phyloP scores from a whole-genome alignment of 2,113 vertebrate genomes.

The Polypterus senegalus region DNA sequence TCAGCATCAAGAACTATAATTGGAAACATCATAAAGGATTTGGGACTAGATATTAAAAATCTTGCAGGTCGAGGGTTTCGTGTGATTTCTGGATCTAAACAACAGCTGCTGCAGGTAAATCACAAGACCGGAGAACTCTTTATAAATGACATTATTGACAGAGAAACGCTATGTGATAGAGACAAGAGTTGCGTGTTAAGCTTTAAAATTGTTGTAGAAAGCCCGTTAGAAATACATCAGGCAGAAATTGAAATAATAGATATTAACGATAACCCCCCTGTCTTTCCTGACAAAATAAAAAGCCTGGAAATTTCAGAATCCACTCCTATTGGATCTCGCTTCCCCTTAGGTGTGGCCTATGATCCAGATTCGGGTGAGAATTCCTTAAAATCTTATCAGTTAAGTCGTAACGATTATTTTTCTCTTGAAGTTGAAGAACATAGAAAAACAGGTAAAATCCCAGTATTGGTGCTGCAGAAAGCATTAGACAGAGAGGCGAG shows the following conservation, averaged over 20 bases:
- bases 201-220: constrained; percentile 45
- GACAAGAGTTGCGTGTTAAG: constrained; percentile 33
- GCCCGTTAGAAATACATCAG: constrained; percentile 46
- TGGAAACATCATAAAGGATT: constrained; percentile 47
- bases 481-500: constrained; percentile 18
- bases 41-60: constrained; percentile 32
- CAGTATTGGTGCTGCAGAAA: constrained; percentile 15
- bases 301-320: constrained; percentile 33
- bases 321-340: constrained; percentile 23
- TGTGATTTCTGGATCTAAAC: constrained; percentile 33
- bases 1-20: constrained; percentile 28
- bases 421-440: constrained; percentile 8
- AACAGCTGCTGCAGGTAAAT: constrained; percentile 36
- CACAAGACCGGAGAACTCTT: constrained; percentile 38
- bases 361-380: constrained; percentile 11
- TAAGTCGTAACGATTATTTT: constrained; percentile 16
- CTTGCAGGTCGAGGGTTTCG: constrained; percentile 33
- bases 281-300: constrained; percentile 32
- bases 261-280: constrained; percentile 38
- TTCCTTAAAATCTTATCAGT: background rate
- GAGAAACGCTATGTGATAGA: constrained; percentile 39
- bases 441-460: constrained; percentile 14
- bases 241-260: constrained; percentile 41
- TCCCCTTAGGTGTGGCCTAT: constrained; percentile 11
- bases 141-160: constrained; percentile 27